phyloP scores from a whole-genome alignment of 2,888 invertebrate genomes.

The Cryptocephalus moraei region DNA sequence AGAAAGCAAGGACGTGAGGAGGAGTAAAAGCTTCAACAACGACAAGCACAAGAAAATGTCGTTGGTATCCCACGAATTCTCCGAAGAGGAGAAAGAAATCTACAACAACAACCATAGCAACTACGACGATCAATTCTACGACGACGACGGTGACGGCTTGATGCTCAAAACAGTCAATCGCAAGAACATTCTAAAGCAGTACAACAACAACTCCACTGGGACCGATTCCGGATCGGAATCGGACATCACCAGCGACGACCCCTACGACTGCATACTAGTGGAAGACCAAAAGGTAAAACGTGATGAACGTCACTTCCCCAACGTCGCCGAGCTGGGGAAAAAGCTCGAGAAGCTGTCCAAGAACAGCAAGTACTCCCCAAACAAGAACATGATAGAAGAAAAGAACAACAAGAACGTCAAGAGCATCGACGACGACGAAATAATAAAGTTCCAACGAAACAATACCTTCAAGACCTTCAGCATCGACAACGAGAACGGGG shows the following conservation, averaged over 20 bases:
- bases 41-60: conserved; percentile 19
- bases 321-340: conserved; percentile 38
- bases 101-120: conserved; percentile 14
- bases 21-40: conserved; percentile 7
- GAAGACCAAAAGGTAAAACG: conserved; percentile 43
- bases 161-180: conserved; percentile 64
- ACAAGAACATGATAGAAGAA: conserved; percentile 23
- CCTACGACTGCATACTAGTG: conserved; percentile 75
- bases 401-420: conserved; percentile 24
- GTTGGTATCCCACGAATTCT: conserved; percentile 12
- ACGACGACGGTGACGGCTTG: conserved; percentile 55
- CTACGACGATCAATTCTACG: conserved; percentile 54
- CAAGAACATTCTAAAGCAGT: conserved; percentile 62
- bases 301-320: conserved; percentile 35
- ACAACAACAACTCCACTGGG: conserved; percentile 49
- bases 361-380: conserved; percentile 34
- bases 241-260: conserved; percentile 60
- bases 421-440: conserved; percentile 19
- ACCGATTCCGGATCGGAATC: conserved; percentile 53
- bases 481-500: conserved; percentile 21
- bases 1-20: conserved; percentile 4
- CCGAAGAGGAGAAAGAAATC: conserved; percentile 13
- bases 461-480: conserved; percentile 31
- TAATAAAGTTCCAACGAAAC: conserved; percentile 27
- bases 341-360: conserved; percentile 38